Evolutionary conservation across 2,888 invertebrate genomes (phyloP), one percentile per base, ranked within the genome.

Genomic region (Eristalis arbustorum): DNA sequence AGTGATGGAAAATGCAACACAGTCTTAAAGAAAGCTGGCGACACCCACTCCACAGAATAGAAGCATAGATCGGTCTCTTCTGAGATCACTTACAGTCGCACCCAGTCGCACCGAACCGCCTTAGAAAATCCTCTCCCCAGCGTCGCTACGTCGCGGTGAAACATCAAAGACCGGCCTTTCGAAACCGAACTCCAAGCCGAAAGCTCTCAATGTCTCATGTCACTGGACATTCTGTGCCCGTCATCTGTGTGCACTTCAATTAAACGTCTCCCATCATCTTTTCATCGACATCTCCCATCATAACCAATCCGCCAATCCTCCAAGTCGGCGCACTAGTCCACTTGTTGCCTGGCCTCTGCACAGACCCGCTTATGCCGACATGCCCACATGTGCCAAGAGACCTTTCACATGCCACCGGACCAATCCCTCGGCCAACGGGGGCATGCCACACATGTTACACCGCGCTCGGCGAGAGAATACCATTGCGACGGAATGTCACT

Each of bases 331-430:
- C 22, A 18, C 57, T 61, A 37, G 22, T 25, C 57, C 56, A 74
- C 66, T 71, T 75, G 73, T 66, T 78, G 23, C 64, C 40, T 22
- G 69, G 66, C 56, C 56, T 61, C 14, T 28, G 31, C 31, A 10
- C 31, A 31, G 31, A 31, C 31, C 31, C 31, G 31, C 31, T 18
- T 42, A 8, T 37, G 57, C 6, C n/a, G 59, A 23, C 31, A 31
- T 31, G 31, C 31, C 25, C 42, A 25, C 63, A 18, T 75, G 59
- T 61, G 40, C 57, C 10, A 22, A 78, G n/a, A 79, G 75, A 68
- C 76, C 81, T 81, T 81, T 84, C 72, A 84, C 81, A 84, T 81
- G 84, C 61, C 78, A 42, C 68, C 69, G 13, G 75, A 63, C 75
- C 80, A 72, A 80, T 84, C 84, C 75, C 72, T 72, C 40, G 14